Conservation (phyloP, 2,888 invertebrate genomes). For the Bombyx huttoni region DNA sequence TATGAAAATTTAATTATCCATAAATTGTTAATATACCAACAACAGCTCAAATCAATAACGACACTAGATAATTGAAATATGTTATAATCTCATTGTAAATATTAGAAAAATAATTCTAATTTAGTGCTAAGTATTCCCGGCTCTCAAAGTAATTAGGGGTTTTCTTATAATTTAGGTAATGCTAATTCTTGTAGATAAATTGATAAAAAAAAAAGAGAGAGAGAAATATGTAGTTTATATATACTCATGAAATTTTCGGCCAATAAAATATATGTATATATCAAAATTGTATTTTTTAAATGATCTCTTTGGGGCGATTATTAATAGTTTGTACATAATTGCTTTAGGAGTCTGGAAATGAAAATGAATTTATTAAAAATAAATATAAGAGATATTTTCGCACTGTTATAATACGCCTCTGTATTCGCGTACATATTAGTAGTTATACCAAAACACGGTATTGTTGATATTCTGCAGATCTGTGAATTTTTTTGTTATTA, state of each 20-base stretch:
- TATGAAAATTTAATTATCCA: not conserved
- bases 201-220: constrained; percentile 25
- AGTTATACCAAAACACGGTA: constrained; percentile 18
- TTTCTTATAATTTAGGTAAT: constrained; percentile 42
- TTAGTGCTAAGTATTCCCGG: constrained; percentile 64
- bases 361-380: constrained; percentile 66
- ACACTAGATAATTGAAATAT: constrained; percentile 67
- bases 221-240: constrained; percentile 51
- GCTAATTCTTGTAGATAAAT: constrained; percentile 34
- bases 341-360: constrained; percentile 70
- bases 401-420: constrained; percentile 59
- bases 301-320: constrained; percentile 59
- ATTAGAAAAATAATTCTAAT: constrained; percentile 44
- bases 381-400: constrained; percentile 67
- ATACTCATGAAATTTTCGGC: constrained; percentile 52
- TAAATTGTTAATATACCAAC: constrained; percentile 22
- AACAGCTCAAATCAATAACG: constrained; percentile 66
- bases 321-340: constrained; percentile 58
- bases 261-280: constrained; percentile 58
- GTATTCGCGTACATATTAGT: constrained; percentile 29
- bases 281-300: constrained; percentile 70
- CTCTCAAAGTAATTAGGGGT: constrained; percentile 70
- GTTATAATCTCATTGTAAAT: constrained; percentile 69
- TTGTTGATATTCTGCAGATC: constrained; percentile 8
- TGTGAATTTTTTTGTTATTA: not conserved